Evolutionary conservation across 1,140 invertebrate species (phyloP).

Genomic region (Drosophila gunungcola): DNA sequence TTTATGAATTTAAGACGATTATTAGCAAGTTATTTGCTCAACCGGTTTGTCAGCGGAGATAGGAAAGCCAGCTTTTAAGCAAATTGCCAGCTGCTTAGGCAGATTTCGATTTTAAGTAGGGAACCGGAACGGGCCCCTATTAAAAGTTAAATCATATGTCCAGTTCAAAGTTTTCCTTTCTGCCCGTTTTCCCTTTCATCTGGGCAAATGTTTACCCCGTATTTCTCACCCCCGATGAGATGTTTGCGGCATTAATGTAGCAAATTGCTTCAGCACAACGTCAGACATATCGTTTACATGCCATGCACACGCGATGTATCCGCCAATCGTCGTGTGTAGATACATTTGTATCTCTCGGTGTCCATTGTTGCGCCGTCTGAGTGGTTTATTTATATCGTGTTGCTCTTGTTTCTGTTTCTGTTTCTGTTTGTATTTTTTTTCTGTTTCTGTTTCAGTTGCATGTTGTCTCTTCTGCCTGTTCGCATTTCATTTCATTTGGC

Average conservation of each 20-base stretch:
- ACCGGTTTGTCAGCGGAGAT: conserved; percentile 45
- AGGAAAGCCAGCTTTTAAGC: conserved; percentile 9
- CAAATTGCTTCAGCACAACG: conserved; percentile 38
- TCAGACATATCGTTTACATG: conserved; percentile 47
- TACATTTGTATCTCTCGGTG: conserved; percentile 47
- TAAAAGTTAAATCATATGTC: too few species aligned
- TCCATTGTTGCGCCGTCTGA: conserved; percentile 32
- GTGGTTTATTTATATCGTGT: conserved; percentile 52
- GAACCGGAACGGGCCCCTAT: too few species aligned
- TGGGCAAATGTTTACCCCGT: conserved; percentile 5
- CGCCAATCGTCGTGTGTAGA: conserved; percentile 55
- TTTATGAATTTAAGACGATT: conserved; percentile 53
- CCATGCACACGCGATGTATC: conserved; percentile 53
- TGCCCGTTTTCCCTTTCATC: conserved; percentile 29
- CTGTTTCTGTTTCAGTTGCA: conserved; percentile 35
- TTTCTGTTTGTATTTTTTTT: too few species aligned
- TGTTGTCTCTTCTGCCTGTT: conserved; percentile 36
- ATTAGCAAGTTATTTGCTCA: conserved; percentile 60
- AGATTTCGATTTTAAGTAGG: not conserved
- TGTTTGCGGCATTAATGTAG: conserved; percentile 30
- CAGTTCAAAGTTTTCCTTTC: not conserved
- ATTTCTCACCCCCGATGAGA: not conserved
- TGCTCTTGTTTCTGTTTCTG: conserved; percentile 38
- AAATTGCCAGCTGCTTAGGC: conserved; percentile 50
- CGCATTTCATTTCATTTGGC: conserved; percentile 69